A percentile compares a stretch with the other conserved stretches of the same genome.
phyloP scores from a whole-genome alignment of 2,888 invertebrate species.

The Anoncus sp. region DNA sequence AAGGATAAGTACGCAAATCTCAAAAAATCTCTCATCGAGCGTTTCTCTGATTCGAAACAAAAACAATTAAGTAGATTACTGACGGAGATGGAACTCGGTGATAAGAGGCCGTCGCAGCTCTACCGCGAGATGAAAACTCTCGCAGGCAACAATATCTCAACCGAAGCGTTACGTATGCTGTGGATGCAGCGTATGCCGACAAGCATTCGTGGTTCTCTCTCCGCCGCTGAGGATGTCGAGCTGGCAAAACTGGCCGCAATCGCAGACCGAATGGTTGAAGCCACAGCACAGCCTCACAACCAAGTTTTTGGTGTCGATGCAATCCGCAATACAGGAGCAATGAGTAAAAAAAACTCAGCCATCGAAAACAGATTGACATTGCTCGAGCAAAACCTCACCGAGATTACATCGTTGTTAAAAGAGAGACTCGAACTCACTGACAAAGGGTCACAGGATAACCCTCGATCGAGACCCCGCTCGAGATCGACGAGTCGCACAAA shows the following conservation, averaged over 20 bases:
- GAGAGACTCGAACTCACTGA: constrained; percentile 18
- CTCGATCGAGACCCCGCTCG: not conserved
- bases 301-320: constrained; percentile 6
- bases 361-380: not conserved
- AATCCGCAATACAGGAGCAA: constrained; percentile 12
- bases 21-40: constrained; percentile 32
- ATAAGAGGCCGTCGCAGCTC: constrained; percentile 45
- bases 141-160: constrained; percentile 46
- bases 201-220: constrained; percentile 32
- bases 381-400: constrained; percentile 14
- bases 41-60: constrained; percentile 35
- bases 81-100: constrained; percentile 25
- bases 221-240: constrained; percentile 20
- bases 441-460: not conserved
- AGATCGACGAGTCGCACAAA: constrained; percentile 9
- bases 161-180: constrained; percentile 41
- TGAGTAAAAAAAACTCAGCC: not conserved
- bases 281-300: not conserved
- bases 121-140: constrained; percentile 63
- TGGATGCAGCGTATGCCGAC: constrained; percentile 57
- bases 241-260: constrained; percentile 49
- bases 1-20: constrained; percentile 54
- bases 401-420: not conserved
- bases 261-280: constrained; percentile 61
- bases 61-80: constrained; percentile 30